phyloP scores from a whole-genome alignment of 2,113 vertebrate species.

The Columbina picui region DNA sequence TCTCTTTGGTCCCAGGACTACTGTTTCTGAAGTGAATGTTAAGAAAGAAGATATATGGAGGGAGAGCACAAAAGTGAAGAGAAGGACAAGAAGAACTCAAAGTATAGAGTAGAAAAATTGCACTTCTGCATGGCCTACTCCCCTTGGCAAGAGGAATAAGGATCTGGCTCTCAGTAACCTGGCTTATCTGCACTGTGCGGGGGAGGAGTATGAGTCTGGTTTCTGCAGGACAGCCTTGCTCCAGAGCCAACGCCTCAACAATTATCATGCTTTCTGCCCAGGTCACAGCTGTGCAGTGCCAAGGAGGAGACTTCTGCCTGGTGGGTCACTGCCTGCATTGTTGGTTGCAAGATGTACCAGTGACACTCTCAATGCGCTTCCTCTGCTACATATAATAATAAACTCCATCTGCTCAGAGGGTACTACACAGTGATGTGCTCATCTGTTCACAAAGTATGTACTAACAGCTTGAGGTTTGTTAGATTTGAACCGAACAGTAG shows the following conservation, averaged over 20 bases:
- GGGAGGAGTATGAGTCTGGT: not conserved
- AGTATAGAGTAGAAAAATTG: not conserved
- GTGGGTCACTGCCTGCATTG: not conserved
- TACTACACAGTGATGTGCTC: not conserved
- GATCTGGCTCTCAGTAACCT: not conserved
- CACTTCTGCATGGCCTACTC: not conserved
- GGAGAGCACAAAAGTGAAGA: not conserved
- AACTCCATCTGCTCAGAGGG: rapidly evolving
- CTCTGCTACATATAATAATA: not conserved
- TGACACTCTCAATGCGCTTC: not conserved
- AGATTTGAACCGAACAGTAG: not conserved
- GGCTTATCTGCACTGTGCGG: not conserved
- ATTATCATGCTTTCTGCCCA: not conserved
- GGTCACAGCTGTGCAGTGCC: not conserved
- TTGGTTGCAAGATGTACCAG: not conserved
- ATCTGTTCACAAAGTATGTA: not conserved
- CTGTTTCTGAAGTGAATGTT: not conserved
- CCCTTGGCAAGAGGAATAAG: not conserved
- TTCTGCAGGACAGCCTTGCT: not conserved
- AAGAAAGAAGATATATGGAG: not conserved
- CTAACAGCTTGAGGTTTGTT: constrained; percentile 3
- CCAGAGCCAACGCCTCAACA: not conserved
- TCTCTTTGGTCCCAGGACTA: not conserved
- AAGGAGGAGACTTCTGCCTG: not conserved
- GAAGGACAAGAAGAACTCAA: not conserved